phyloP scores from a whole-genome alignment of 2,113 vertebrate species.

The Antidorcas marsupialis region DNA sequence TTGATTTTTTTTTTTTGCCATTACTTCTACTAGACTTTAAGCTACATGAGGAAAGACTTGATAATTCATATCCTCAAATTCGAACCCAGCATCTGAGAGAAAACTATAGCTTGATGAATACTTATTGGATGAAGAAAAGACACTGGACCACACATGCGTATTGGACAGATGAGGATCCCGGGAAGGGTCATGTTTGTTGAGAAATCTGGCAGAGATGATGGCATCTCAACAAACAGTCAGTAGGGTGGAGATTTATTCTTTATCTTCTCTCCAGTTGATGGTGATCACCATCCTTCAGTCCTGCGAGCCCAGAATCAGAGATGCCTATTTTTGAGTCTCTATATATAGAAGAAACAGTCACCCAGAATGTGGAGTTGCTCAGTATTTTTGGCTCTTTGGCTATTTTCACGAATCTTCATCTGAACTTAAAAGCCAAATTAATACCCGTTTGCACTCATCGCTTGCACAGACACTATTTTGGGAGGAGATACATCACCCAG shows the following conservation, averaged over 20 bases:
- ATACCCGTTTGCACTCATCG: conserved; percentile 51
- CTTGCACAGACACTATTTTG: conserved; percentile 59
- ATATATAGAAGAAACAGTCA: conserved; percentile 65
- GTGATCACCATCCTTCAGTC: neutral
- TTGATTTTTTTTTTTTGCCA: neutral
- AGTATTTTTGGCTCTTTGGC: conserved; percentile 69
- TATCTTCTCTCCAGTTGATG: neutral
- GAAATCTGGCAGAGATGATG: neutral
- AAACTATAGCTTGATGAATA: neutral
- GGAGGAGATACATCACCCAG: conserved; percentile 43
- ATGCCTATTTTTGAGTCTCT: conserved; percentile 54
- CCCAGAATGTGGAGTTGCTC: conserved; percentile 47
- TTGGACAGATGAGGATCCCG: neutral
- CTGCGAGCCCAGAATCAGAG: conserved; percentile 3
- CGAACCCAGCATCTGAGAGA: neutral
- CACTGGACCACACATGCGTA: too few relatives aligned
- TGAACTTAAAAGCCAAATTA: conserved; percentile 65
- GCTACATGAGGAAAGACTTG: neutral
- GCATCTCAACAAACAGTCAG: neutral
- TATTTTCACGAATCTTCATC: conserved; percentile 68
- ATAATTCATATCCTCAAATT: neutral
- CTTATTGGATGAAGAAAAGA: neutral
- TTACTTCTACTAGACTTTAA: neutral
- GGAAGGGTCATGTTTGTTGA: neutral
- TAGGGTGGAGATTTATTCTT: neutral